A percentile compares a stretch with the other conserved stretches of the same genome.
Conservation (phyloP, 1,140 invertebrate genomes). For the Drosophila teissieri region DNA sequence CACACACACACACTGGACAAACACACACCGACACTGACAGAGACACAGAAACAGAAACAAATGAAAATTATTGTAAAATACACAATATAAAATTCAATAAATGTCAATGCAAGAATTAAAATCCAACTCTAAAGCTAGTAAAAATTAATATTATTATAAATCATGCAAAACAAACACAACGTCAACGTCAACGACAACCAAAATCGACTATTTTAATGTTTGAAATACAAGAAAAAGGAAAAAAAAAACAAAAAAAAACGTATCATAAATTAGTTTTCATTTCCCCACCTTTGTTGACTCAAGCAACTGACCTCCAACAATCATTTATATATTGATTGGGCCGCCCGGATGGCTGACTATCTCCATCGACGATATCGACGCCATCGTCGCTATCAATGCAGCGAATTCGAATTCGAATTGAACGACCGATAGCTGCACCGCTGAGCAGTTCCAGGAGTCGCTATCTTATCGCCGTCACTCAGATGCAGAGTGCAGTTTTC, state of each 20-base stretch:
- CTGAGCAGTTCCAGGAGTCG: constrained; percentile 48
- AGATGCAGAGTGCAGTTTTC: constrained; percentile 78
- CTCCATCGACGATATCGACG: constrained; percentile 3
- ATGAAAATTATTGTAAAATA: constrained; percentile 77
- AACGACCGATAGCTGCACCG: constrained; percentile 32
- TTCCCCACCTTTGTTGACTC: constrained; percentile 60
- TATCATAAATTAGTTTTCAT: constrained; percentile 60
- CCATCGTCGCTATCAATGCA: constrained; percentile 29
- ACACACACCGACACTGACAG: constrained; percentile 14
- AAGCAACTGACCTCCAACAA: constrained; percentile 84
- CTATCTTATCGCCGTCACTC: constrained; percentile 67
- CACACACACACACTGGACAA: constrained; percentile 21
- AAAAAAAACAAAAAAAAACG: constrained; percentile 40
- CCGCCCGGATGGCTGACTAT: constrained; percentile 25
- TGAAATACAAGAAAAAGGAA: constrained; percentile 77
- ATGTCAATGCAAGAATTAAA: constrained; percentile 72
- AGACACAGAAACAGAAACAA: constrained; percentile 48
- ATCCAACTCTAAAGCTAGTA: constrained; percentile 82
- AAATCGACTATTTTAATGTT: constrained; percentile 83
- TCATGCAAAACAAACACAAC: constrained; percentile 57
- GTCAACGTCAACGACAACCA: constrained; percentile 42
- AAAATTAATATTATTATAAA: constrained; percentile 78
- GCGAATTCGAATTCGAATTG: constrained; percentile 47
- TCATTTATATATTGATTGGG: constrained; percentile 76
- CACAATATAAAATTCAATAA: constrained; percentile 73